Evolutionary conservation across 2,113 vertebrate genomes (phyloP).

Genomic region (pig (Sus scrofa)): T2T-Sscrofa CM000828.6:36926501-36927000

Average conservation of each 20-base stretch:
- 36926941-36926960: constrained; percentile 29
- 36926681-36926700: constrained; percentile 32
- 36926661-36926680: constrained; percentile 25
- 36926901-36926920: constrained; percentile 17
- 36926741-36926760: constrained; percentile 31
- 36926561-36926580: constrained; percentile 34
- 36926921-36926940: background rate
- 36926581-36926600: constrained; percentile 18
- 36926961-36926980: constrained; percentile 16
- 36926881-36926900: constrained; percentile 2
- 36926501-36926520: constrained; percentile 25
- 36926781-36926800: constrained; percentile 5
- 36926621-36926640: background rate
- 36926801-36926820: constrained; percentile 58
- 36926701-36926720: background rate
- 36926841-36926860: background rate
- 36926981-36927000: constrained; percentile 53
- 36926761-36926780: background rate
- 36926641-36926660: background rate
- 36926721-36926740: constrained; percentile 25
- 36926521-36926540: constrained; percentile 6
- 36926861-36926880: constrained; percentile 32
- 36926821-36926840: constrained; percentile 41
- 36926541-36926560: background rate
- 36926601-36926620: background rate